A percentile compares a stretch with the other conserved stretches of the same genome.
phyloP scores from a whole-genome alignment of 2,797 vertebrate genomes.

The Gambelia wislizenii region DNA sequence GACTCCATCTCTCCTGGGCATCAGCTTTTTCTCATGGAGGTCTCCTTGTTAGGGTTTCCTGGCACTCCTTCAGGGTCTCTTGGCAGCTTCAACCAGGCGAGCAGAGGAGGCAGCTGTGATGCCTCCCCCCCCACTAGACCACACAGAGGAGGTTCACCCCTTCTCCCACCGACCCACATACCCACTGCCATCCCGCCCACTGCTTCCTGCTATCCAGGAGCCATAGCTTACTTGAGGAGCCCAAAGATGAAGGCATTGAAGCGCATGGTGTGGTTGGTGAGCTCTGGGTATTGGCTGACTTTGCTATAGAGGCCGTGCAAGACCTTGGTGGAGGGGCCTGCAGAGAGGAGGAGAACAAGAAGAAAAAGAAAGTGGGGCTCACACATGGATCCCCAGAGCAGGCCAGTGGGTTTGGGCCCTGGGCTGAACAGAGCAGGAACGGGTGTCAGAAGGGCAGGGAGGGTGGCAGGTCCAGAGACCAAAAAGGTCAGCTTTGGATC shows the following conservation, averaged over 20 bases:
- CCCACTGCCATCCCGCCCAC: not conserved
- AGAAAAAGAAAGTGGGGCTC: not conserved
- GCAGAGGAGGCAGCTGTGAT: no score
- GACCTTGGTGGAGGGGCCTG: constrained; percentile 94
- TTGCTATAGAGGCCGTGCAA: constrained; percentile 90
- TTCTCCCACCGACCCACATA: no score
- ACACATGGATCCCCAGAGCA: no score
- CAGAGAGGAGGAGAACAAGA: not conserved
- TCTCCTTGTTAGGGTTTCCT: no score
- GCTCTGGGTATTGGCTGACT: constrained; percentile 92
- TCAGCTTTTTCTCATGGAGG: not conserved
- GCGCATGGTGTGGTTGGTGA: constrained; percentile 92
- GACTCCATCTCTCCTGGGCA: no score
- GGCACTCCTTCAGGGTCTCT: not conserved
- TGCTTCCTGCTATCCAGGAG: fast-evolving
- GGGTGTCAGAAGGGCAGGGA: no score
- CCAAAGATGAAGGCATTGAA: constrained; percentile 97
- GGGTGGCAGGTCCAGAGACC: not conserved
- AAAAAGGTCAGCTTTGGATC: not conserved
- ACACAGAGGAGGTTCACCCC: no score
- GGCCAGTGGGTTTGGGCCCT: not conserved
- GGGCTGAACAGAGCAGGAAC: no score
- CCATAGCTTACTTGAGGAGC: constrained; percentile 94
- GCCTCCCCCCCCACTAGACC: not conserved
- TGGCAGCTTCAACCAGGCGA: not conserved